Percentiles rank a stretch among this genome's conserved stretches.
Evolutionary conservation across 2,797 vertebrate species (phyloP).

Genomic region (Chelon auratus): DNA sequence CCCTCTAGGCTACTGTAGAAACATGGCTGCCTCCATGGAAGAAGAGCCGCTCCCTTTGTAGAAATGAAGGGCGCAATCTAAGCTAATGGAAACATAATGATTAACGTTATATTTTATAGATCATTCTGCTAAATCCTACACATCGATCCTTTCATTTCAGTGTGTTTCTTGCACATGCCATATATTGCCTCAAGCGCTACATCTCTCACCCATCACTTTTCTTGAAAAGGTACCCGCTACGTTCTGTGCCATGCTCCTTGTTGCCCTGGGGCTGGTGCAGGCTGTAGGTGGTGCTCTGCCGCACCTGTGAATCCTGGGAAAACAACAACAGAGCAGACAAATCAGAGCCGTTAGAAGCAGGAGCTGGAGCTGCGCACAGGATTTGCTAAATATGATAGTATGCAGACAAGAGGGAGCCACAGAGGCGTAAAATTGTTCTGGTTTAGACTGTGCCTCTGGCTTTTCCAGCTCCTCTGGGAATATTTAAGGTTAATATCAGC

Average conservation of each 20-base stretch:
- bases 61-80: too few species aligned
- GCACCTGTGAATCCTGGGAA: conserved; percentile 92
- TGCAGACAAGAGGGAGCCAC: conserved; percentile 15
- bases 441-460: conserved; percentile 14
- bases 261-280: conserved; percentile 99
- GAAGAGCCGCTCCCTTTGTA: too few species aligned
- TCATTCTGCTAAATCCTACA: too few species aligned
- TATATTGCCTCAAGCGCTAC: too few species aligned
- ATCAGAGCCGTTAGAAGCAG: not conserved
- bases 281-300: conserved; percentile 95
- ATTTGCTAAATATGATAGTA: conserved; percentile 7
- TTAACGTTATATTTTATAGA: too few species aligned
- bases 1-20: too few species aligned
- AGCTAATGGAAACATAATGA: too few species aligned
- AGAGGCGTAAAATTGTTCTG: conserved; percentile 29
- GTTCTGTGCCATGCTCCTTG: conserved; percentile 97
- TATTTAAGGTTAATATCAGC: conserved; percentile 34
- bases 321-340: not conserved
- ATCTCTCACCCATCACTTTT: conserved; percentile 94
- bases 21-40: too few species aligned
- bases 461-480: conserved; percentile 23
- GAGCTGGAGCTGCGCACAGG: not conserved
- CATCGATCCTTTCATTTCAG: too few species aligned
- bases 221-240: conserved; percentile 94
- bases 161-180: not conserved